Evolutionary conservation across 1,140 invertebrate genomes (phyloP).

Genomic region (Aporrectodea caliginosa): DNA sequence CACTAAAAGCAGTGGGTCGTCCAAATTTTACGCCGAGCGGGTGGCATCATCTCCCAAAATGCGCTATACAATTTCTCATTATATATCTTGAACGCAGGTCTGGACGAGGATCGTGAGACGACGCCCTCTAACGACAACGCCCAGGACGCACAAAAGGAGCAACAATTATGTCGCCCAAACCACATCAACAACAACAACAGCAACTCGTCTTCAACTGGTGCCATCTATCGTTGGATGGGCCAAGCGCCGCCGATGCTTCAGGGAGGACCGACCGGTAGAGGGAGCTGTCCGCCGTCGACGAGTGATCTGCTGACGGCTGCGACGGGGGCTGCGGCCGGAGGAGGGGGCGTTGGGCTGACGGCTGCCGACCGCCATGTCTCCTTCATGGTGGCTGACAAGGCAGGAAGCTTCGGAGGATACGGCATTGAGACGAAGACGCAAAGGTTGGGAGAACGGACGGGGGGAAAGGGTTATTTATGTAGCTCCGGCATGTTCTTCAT

Average conservation of each 20-base stretch:
- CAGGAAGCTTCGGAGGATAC: constrained; percentile 17
- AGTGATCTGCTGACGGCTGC: too few species aligned
- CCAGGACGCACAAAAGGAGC: neutral
- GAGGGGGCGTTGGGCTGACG: neutral
- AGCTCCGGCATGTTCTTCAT: neutral
- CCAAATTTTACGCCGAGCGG: too few species aligned
- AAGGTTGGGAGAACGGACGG: neutral
- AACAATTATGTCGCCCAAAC: neutral
- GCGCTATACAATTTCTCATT: too few species aligned
- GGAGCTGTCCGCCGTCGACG: too few species aligned
- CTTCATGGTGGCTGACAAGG: constrained; percentile 9
- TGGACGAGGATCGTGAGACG: too few species aligned
- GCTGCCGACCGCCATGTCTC: neutral
- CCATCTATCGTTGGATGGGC: neutral
- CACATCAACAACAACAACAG: neutral
- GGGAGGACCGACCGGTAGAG: too few species aligned
- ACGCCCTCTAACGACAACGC: neutral
- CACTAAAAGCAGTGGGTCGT: too few species aligned
- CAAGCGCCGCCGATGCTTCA: neutral
- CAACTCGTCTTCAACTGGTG: neutral
- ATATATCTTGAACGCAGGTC: too few species aligned
- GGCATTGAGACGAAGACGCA: neutral
- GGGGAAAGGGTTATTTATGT: constrained; percentile 10
- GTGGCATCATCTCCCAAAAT: too few species aligned
- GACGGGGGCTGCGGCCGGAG: neutral